Percentiles rank a stretch among this genome's conserved stretches.
Conservation (phyloP, 2,797 vertebrate genomes). For the Champsocephalus esox region DNA sequence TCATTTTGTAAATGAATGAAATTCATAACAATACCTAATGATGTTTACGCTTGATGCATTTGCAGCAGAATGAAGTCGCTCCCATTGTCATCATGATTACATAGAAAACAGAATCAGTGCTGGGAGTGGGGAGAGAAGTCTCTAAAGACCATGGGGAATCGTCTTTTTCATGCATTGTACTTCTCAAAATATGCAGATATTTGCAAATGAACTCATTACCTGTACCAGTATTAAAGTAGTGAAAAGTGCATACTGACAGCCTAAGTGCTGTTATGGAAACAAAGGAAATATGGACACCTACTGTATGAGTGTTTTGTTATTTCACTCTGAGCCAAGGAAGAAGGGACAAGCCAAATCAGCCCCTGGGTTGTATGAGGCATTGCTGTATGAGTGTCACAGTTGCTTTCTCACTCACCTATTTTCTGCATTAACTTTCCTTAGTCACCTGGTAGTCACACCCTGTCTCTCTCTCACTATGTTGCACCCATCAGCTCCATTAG, state of each 20-base stretch:
- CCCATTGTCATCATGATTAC: conserved; percentile 41
- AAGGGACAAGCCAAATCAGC: conserved; percentile 15
- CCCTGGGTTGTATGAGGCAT: conserved; percentile 11
- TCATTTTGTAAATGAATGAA: conserved; percentile 53
- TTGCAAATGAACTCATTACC: conserved; percentile 70
- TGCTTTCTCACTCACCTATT: no score
- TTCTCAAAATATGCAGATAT: conserved; percentile 64
- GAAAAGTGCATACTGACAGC: conserved; percentile 42
- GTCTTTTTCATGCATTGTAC: conserved; percentile 45
- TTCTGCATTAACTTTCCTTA: no score
- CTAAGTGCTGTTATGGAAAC: conserved; percentile 60
- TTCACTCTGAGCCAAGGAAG: conserved; percentile 25
- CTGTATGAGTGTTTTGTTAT: conserved; percentile 34
- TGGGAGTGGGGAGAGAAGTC: conserved; percentile 8
- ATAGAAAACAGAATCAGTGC: conserved; percentile 39
- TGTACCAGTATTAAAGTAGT: conserved; percentile 56
- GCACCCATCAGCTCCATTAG: no score
- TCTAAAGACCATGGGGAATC: conserved; percentile 43
- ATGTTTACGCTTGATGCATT: conserved; percentile 63
- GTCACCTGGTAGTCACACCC: no score
- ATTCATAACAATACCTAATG: conserved; percentile 55
- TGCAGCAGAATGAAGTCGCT: conserved; percentile 48
- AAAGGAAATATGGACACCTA: conserved; percentile 48
- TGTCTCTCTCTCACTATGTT: no score
- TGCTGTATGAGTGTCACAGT: neutral